Conservation (phyloP, 2,797 vertebrate genomes). For the Aplochiton taeniatus region DNA sequence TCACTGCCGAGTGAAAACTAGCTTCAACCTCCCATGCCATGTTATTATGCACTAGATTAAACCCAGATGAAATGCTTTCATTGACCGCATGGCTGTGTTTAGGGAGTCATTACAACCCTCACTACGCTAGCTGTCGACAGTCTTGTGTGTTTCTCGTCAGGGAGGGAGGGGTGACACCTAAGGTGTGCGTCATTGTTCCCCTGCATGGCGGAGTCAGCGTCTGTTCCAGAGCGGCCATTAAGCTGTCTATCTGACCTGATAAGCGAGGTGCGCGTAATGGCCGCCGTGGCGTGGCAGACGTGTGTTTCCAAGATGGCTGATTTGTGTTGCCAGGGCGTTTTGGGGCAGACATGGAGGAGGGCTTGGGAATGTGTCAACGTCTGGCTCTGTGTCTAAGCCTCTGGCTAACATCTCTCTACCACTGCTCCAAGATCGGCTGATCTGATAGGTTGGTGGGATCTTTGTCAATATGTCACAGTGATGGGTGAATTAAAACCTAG, state of each 20-base stretch:
- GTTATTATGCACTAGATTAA: slow-evolving; percentile 27
- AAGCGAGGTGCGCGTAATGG: background rate
- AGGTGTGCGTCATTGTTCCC: slow-evolving; percentile 13
- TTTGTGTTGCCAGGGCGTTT: slow-evolving; percentile 9
- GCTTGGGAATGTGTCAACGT: slow-evolving; percentile 18
- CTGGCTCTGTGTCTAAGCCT: background rate
- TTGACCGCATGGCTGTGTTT: slow-evolving; percentile 24
- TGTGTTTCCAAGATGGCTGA: slow-evolving; percentile 7
- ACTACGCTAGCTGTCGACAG: slow-evolving; percentile 15
- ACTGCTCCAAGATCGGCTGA: background rate
- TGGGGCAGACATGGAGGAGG: slow-evolving; percentile 23
- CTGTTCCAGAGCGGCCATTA: slow-evolving; percentile 13
- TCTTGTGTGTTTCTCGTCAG: slow-evolving; percentile 16
- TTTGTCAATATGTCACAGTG: slow-evolving; percentile 30
- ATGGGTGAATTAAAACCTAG: slow-evolving; percentile 40
- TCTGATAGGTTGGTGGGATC: slow-evolving; percentile 32
- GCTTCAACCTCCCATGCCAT: slow-evolving; percentile 14
- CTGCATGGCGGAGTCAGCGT: slow-evolving; percentile 5
- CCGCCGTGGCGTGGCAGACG: background rate
- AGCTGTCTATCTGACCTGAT: slow-evolving; percentile 8
- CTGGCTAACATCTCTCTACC: slow-evolving; percentile 15
- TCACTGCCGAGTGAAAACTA: background rate
- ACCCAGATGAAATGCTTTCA: slow-evolving; percentile 29
- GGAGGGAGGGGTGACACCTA: slow-evolving; percentile 14
- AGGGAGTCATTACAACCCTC: slow-evolving; percentile 20